These are phyloP conservation scores for Tridacna crocea DNA, from an alignment of 2,888 invertebrate species.

Conservation along the genomic window DNA sequence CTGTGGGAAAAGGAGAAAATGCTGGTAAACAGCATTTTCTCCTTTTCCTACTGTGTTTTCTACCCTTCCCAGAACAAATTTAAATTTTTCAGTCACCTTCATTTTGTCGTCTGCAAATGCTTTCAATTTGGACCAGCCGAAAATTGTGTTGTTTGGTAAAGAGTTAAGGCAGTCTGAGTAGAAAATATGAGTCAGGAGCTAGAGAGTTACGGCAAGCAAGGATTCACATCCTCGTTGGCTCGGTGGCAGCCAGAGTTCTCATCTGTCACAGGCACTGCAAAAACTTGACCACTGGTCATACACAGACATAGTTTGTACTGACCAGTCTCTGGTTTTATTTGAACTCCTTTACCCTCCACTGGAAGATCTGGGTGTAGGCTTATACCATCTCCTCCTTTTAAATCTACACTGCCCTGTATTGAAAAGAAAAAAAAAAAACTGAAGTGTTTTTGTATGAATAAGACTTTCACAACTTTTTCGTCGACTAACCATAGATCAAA, in stretches of 20 bases:
- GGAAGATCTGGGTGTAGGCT: slow-evolving; percentile 42
- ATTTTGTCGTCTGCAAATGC: too few species aligned
- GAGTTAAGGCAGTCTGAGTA: too few species aligned
- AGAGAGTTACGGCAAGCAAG: slow-evolving; percentile 47
- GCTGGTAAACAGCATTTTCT: neutral
- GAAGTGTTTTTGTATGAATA: too few species aligned
- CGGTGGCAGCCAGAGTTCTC: slow-evolving; percentile 60
- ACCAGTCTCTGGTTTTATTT: slow-evolving; percentile 1
- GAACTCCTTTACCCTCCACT: slow-evolving; percentile 33
- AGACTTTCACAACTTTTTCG: too few species aligned
- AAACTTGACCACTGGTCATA: slow-evolving; percentile 69
- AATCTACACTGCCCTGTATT: slow-evolving; percentile 28
- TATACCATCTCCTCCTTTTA: slow-evolving; percentile 45
- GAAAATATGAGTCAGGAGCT: neutral
- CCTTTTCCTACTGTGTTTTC: neutral
- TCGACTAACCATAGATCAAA: too few species aligned
- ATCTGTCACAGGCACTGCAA: slow-evolving; percentile 66
- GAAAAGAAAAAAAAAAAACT: neutral
- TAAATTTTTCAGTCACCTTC: too few species aligned
- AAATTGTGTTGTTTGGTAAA: neutral
- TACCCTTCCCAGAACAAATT: too few species aligned
- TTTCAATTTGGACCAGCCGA: too few species aligned
- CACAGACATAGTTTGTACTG: slow-evolving; percentile 76
- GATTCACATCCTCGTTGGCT: slow-evolving; percentile 56
- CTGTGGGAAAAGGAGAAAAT: slow-evolving; percentile 1